A percentile compares a stretch with the other conserved stretches of the same genome.
Evolutionary conservation across 2,888 invertebrate species (phyloP).

Genomic region (Endotricha flammealis): DNA sequence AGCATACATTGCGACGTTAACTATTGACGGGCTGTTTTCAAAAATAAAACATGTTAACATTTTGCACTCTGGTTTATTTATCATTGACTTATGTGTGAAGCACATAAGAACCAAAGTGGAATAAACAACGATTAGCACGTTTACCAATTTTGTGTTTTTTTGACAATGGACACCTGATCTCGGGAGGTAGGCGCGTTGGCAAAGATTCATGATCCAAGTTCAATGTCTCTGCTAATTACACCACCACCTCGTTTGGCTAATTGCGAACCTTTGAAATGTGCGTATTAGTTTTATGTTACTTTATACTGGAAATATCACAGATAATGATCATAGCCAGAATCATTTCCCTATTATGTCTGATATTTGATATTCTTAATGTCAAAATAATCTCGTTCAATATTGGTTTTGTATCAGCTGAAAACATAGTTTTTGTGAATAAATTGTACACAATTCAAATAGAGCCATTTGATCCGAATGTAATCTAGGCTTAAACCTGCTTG

Average conservation of each 20-base stretch:
- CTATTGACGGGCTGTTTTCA: constrained; percentile 23
- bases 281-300: constrained; percentile 9
- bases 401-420: too few relatives aligned
- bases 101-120: constrained; percentile 20
- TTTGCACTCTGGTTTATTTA: too few relatives aligned
- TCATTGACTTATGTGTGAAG: constrained; percentile 14
- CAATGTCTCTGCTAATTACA: constrained; percentile 60
- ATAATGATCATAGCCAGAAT: too few relatives aligned
- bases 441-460: too few relatives aligned
- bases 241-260: constrained; percentile 36
- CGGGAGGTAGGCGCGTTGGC: constrained; percentile 28
- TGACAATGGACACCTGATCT: constrained; percentile 25
- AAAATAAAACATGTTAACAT: constrained; percentile 19
- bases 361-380: too few relatives aligned
- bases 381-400: too few relatives aligned
- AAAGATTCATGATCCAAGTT: constrained; percentile 53
- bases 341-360: too few relatives aligned
- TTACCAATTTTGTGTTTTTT: constrained; percentile 9
- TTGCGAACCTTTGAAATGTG: constrained; percentile 31
- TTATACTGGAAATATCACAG: constrained; percentile 8
- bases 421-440: too few relatives aligned
- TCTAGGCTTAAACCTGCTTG: too few relatives aligned
- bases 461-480: too few relatives aligned
- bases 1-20: constrained; percentile 29
- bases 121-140: constrained; percentile 2